Evolutionary conservation across 2,797 vertebrate species (phyloP), one percentile per base, ranked within the genome.

Genomic region (Enteromius fasciolatus): DNA sequence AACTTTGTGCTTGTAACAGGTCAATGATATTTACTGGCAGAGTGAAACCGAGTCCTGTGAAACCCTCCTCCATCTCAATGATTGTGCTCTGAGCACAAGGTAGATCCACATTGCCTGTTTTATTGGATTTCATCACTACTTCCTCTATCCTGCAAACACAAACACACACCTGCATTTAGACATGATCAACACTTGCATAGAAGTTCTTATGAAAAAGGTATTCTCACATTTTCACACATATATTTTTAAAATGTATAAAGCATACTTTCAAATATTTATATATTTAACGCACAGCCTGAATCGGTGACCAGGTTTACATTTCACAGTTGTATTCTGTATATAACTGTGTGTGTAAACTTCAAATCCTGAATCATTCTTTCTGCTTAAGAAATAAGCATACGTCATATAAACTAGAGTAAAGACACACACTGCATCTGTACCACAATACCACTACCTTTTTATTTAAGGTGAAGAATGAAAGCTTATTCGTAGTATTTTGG

Each of bases 1-100:
- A 69, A 80, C 41, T 44, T 23, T 61, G 2, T 36, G 78, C 4
- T 25, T 15, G 23, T 28, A 46, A 28, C 33, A 80, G 44, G 18
- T 68, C 41, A 68, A 20, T 70, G 64, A 52, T 23, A 76, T 74
- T 94, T 92, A 95, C 93, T 48, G 83, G 76, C 3, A 88, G 77
- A n/a, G 78, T 87, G 66, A 94, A 3, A 5, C 84, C 76, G 10
- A 20, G 1, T 74, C 92, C 90, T 12, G 1, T 59, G 73, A 90
- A 91, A 41, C 41, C 73, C 0, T 91, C 63, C 8, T 86, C 70
- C 85, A 94, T 89, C 66, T 92, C 88, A 46, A 91, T 25, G 33
- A 91, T 33, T 33, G 52, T 66, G 50, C 88, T 89, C 39, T 14
- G 52, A 80, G 87, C 88, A 5, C 92, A 94, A 4, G 86, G 84